phyloP scores from a whole-genome alignment of 2,888 invertebrate species.

The Netelia virgata region DNA sequence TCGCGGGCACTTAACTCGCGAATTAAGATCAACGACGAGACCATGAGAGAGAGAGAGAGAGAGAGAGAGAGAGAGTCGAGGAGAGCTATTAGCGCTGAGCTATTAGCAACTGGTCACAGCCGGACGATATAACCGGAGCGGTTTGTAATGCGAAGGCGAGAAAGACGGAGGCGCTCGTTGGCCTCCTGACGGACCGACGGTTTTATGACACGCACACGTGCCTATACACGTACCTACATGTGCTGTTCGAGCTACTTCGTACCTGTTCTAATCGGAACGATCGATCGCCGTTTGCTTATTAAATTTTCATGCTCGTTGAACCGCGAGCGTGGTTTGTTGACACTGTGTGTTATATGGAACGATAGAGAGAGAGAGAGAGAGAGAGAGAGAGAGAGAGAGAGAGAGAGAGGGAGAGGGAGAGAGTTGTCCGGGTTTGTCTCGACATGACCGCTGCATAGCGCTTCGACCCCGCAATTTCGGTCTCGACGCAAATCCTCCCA shows the following conservation, averaged over 20 bases:
- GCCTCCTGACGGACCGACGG: neutral
- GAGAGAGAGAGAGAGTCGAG: neutral
- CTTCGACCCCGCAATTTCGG: slow-evolving; percentile 2
- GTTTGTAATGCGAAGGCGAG: neutral
- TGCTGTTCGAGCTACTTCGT: neutral
- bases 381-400: neutral
- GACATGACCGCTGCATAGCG: neutral
- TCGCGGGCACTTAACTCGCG: slow-evolving; percentile 22
- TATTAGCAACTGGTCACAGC: slow-evolving; percentile 37
- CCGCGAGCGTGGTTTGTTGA: slow-evolving; percentile 37
- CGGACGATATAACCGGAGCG: slow-evolving; percentile 2
- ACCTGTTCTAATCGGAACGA: slow-evolving; percentile 38
- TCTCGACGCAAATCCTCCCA: no score
- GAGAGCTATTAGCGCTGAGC: neutral
- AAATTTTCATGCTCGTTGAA: slow-evolving; percentile 47
- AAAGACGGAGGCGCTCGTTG: neutral
- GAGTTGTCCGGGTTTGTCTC: neutral
- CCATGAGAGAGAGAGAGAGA: neutral
- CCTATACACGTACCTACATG: neutral
- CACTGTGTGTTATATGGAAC: slow-evolving; percentile 20
- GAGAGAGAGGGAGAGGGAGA: neutral
- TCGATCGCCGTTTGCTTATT: slow-evolving; percentile 35
- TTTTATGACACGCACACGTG: neutral
- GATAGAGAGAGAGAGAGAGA: neutral
- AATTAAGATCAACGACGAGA: slow-evolving; percentile 11